A percentile compares a stretch with the other conserved stretches of the same genome.
Evolutionary conservation across 2,113 vertebrate genomes (phyloP).

Genomic region (Corythornis cristatus): DNA sequence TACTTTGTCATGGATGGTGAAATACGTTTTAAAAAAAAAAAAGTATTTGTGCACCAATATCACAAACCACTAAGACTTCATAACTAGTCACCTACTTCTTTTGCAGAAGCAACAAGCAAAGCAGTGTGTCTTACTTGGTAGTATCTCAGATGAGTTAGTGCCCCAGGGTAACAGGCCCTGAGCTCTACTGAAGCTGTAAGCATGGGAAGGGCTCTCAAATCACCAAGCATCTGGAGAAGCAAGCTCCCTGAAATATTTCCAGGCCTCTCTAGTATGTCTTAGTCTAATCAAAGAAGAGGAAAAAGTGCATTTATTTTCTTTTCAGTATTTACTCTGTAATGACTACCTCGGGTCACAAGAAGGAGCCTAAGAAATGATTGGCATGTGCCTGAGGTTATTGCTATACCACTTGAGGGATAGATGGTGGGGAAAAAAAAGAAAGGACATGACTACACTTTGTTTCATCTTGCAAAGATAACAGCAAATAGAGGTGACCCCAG

Average conservation of each 20-base stretch:
- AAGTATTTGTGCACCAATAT: not conserved
- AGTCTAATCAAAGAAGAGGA: constrained; percentile 42
- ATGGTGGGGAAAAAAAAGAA: not conserved
- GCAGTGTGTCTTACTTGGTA: not conserved
- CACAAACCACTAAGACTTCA: not conserved
- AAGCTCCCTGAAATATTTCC: constrained; percentile 12
- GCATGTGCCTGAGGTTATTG: not conserved
- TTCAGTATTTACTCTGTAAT: too few relatives aligned
- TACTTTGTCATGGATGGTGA: not conserved
- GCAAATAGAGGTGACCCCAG: not conserved
- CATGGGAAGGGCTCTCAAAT: not conserved
- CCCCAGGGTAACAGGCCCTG: not conserved
- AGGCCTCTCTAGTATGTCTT: not conserved
- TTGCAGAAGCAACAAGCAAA: not conserved
- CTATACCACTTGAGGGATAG: not conserved
- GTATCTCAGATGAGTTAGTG: not conserved
- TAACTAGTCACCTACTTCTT: not conserved
- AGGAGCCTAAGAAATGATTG: not conserved
- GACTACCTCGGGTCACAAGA: not conserved
- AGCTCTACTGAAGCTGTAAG: not conserved
- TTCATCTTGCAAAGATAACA: not conserved
- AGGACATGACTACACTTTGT: not conserved
- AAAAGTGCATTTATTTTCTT: not conserved
- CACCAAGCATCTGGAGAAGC: not conserved
- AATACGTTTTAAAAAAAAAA: not conserved